phyloP scores from a whole-genome alignment of 92 coral and sea anemone genomes.

The Palythoa grandis region DNA sequence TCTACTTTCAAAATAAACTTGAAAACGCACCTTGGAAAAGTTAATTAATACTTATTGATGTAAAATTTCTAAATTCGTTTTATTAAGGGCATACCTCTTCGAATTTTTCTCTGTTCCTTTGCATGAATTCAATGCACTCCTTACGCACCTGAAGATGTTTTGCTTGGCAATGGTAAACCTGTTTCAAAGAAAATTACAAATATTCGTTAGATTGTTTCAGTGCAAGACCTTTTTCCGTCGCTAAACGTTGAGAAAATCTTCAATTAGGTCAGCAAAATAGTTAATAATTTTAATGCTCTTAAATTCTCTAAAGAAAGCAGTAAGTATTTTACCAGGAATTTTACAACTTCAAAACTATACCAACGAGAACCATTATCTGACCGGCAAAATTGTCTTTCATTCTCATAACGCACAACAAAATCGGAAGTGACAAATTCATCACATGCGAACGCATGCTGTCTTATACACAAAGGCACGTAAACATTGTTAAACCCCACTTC shows the following conservation, averaged over 20 bases:
- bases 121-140: slow-evolving; percentile 95
- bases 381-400: slow-evolving; percentile 29
- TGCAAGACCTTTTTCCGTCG: not conserved
- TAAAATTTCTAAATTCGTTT: not conserved
- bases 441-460: slow-evolving; percentile 26
- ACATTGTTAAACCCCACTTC: slow-evolving; percentile 1
- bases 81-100: slow-evolving; percentile 75
- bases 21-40: not conserved
- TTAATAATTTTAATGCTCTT: not conserved
- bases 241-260: not conserved
- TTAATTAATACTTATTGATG: not conserved
- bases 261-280: not conserved
- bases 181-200: not conserved
- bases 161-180: slow-evolving; percentile 95
- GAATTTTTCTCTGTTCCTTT: slow-evolving; percentile 79
- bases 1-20: not conserved
- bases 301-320: not conserved
- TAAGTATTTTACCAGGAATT: not conserved
- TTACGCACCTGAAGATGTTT: slow-evolving; percentile 89
- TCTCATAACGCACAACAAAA: not conserved
- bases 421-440: slow-evolving; percentile 29
- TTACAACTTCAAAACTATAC: not conserved
- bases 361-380: not conserved
- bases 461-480: not conserved
- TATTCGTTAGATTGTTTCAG: not conserved